phyloP scores from a whole-genome alignment of 2,888 invertebrate genomes.

The Caenorhabditis sp. region DNA sequence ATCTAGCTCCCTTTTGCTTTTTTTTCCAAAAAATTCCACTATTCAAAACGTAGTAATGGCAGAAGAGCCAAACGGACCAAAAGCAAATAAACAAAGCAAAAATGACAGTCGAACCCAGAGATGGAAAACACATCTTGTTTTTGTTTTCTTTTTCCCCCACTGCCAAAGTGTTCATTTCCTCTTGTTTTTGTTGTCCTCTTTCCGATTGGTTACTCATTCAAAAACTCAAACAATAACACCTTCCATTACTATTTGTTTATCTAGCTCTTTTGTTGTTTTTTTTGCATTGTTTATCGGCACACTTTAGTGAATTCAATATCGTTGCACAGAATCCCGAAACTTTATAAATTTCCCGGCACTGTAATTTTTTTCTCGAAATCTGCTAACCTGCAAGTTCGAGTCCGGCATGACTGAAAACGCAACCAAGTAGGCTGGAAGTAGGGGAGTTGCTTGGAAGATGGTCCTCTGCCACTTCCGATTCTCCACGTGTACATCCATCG shows the following conservation, averaged over 20 bases:
- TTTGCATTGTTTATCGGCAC: no score
- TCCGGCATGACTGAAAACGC: constrained; percentile 75
- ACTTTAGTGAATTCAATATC: no score
- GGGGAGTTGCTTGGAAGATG: constrained; percentile 72
- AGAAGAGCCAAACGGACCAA: background rate
- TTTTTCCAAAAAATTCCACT: no score
- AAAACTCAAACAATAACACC: constrained; percentile 9
- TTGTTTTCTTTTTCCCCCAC: constrained; percentile 21
- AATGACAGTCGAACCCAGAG: background rate
- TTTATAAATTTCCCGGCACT: background rate
- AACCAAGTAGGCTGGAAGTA: constrained; percentile 72
- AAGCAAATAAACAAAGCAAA: constrained; percentile 48
- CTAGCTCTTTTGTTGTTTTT: background rate
- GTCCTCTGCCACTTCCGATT: constrained; percentile 70
- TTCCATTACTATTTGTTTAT: constrained; percentile 28
- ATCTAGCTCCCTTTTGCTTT: constrained; percentile 8
- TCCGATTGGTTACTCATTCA: constrained; percentile 25
- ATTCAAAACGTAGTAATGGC: background rate
- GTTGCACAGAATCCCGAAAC: background rate
- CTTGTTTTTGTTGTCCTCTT: constrained; percentile 31
- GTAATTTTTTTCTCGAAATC: background rate
- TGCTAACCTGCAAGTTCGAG: constrained; percentile 66
- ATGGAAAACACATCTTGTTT: constrained; percentile 13
- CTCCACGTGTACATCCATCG: constrained; percentile 72
- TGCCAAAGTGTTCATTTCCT: constrained; percentile 1